A percentile compares a stretch with the other conserved stretches of the same genome.
phyloP scores from a whole-genome alignment of 2,888 invertebrate species.

The Drosophila kuntzei region DNA sequence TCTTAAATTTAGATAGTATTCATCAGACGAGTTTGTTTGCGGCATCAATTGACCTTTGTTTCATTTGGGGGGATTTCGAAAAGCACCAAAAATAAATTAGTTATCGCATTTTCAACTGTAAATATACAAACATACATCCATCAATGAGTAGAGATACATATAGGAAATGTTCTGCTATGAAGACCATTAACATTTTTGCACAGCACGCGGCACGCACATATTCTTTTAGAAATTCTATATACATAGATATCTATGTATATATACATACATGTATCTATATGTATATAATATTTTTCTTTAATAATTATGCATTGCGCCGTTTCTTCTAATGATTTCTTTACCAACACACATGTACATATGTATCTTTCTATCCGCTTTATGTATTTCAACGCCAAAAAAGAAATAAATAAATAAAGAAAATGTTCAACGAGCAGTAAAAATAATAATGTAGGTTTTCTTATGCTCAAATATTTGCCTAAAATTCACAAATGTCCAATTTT shows the following conservation, averaged over 20 bases:
- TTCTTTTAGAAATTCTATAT: constrained; percentile 9
- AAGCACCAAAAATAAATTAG: constrained; percentile 57
- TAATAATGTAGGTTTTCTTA: constrained; percentile 15
- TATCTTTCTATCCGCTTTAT: constrained; percentile 24
- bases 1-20: constrained; percentile 24
- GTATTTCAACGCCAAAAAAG: constrained; percentile 25
- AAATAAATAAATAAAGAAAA: constrained; percentile 8
- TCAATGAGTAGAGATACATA: constrained; percentile 21
- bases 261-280: constrained; percentile 4
- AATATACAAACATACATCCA: constrained; percentile 24
- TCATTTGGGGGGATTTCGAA: constrained; percentile 29
- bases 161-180: constrained; percentile 46
- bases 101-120: constrained; percentile 47
- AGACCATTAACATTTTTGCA: constrained; percentile 55
- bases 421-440: constrained; percentile 11
- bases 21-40: constrained; percentile 38
- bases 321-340: constrained; percentile 28
- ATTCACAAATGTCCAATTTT: background rate
- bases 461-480: constrained; percentile 13
- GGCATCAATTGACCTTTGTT: constrained; percentile 41
- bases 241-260: constrained; percentile 1
- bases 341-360: constrained; percentile 16
- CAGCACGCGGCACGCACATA: constrained; percentile 46
- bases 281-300: constrained; percentile 39
- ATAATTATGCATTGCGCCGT: constrained; percentile 58